A percentile compares a stretch with the other conserved stretches of the same genome.
These are phyloP conservation scores for Drosophila sordidula DNA, from an alignment of 2,888 invertebrate species.

Conservation along the genomic window DNA sequence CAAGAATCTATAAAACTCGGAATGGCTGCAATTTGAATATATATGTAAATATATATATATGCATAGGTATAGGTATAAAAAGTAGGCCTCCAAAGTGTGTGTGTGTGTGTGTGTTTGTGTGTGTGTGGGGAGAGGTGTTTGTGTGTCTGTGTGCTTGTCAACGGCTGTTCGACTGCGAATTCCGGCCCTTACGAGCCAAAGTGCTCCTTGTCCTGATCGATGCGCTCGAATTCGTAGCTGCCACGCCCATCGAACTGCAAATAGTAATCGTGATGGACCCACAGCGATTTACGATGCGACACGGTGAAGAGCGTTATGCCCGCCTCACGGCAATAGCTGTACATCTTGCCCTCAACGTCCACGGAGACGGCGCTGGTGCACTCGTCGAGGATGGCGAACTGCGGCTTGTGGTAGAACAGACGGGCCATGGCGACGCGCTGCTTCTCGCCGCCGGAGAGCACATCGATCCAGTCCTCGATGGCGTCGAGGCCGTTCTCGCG, in stretches of 20 bases:
- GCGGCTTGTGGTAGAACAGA: constrained; percentile 98
- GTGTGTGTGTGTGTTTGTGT: background rate
- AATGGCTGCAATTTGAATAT: constrained; percentile 21
- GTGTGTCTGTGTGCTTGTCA: background rate
- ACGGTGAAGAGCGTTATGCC: constrained; percentile 97
- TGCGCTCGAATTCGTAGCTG: constrained; percentile 93
- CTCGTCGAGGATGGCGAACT: constrained; percentile 99
- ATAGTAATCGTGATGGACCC: constrained; percentile 98
- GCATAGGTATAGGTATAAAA: constrained; percentile 19
- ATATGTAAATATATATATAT: constrained; percentile 6
- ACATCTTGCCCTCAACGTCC: constrained; percentile 99
- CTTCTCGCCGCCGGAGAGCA: constrained; percentile 98
- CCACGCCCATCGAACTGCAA: constrained; percentile 98
- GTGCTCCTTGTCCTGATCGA: constrained; percentile 94
- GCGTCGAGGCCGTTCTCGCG: constrained; percentile 96
- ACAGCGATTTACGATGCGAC: constrained; percentile 97
- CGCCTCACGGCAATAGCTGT: constrained; percentile 95
- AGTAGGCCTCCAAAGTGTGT: constrained; percentile 6
- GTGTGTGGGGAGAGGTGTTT: background rate
- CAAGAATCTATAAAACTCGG: constrained; percentile 12
- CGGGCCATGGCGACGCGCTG: constrained; percentile 99
- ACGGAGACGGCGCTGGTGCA: constrained; percentile 99
- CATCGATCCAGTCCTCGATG: constrained; percentile 99
- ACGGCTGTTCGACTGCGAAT: background rate
- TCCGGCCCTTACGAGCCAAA: constrained; percentile 93